Evolutionary conservation across 2,113 vertebrate species (phyloP), one percentile per base, ranked within the genome.

Genomic region (Nansenia antarctica): DNA sequence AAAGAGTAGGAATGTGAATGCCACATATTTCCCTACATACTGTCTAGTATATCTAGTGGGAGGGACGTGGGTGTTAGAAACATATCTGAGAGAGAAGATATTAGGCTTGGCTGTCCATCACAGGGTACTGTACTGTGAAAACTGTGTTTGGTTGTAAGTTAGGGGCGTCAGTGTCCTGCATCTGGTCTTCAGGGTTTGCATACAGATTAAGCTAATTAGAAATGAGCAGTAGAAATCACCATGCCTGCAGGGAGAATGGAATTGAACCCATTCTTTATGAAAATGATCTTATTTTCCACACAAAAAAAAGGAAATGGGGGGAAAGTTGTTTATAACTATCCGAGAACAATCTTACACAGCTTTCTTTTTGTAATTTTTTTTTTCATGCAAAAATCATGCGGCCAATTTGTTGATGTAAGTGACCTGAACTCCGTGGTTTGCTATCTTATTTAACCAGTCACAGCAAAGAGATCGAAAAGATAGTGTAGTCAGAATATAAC

Each of bases 361-460:
- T 96, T 95, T 96, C 92, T 96, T 94, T 95, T 95, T 95, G 91
- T 93, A 93, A 95, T 94, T 96, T 96, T 95, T 94, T 95, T 96
- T 95, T 96, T 95, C 95, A 96, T 96, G 95, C 95, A 95, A 95
- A 96, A 95, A 96, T 95, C 95, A 96, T 95, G 95, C 92, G 95
- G 95, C 95, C 95, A 95, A 95, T 95, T 96, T 96, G 94, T 96
- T 94, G 93, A 96, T 96, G 95, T 96, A 96, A 96, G 95, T 96
- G 94, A 94, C 94, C 94, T 95, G 93, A 94, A 96, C 94, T 95
- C 93, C 91, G 93, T 95, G 95, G 94, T 95, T 95, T 95, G 93
- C 93, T 95, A 92, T 94, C 92, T 95, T 94, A 90, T 93, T 95
- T 92, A 92, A 94, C 90, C 92, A 93, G 90, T 90, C 82, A 86